Evolutionary conservation across 2,888 invertebrate genomes (phyloP).

Genomic region (Drosophila suboccidentalis): DNA sequence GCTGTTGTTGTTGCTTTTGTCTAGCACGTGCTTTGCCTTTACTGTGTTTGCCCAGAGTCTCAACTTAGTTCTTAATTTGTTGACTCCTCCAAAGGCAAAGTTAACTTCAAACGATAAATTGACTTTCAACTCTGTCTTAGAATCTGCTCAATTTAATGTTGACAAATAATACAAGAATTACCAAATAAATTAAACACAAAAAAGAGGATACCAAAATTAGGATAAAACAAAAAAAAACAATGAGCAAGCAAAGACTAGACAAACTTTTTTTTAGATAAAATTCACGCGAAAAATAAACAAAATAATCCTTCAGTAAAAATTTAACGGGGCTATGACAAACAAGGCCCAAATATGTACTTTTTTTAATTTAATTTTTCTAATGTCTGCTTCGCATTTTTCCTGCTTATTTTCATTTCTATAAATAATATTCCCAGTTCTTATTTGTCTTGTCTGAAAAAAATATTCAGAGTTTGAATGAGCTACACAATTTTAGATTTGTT

Average conservation of each 20-base stretch:
- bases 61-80: conserved; percentile 37
- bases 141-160: not conserved
- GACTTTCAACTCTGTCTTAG: not conserved
- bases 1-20: conserved; percentile 20
- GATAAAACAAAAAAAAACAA: not conserved
- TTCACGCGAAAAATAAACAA: no score
- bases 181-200: not conserved
- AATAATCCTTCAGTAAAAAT: no score
- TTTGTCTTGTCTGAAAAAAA: not conserved
- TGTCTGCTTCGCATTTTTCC: no score
- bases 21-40: conserved; percentile 38
- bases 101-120: conserved; percentile 34
- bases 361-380: no score
- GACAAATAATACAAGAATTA: not conserved
- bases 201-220: not conserved
- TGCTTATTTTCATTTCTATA: no score
- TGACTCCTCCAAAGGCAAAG: conserved; percentile 24
- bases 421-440: no score
- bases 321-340: no score
- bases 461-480: not conserved
- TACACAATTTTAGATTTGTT: not conserved
- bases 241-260: not conserved
- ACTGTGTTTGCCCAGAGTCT: conserved; percentile 10
- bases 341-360: no score
- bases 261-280: no score